A percentile compares a stretch with the other conserved stretches of the same genome.
Conservation (phyloP, 2,113 vertebrate genomes). For the Lamprotornis superbus region DNA sequence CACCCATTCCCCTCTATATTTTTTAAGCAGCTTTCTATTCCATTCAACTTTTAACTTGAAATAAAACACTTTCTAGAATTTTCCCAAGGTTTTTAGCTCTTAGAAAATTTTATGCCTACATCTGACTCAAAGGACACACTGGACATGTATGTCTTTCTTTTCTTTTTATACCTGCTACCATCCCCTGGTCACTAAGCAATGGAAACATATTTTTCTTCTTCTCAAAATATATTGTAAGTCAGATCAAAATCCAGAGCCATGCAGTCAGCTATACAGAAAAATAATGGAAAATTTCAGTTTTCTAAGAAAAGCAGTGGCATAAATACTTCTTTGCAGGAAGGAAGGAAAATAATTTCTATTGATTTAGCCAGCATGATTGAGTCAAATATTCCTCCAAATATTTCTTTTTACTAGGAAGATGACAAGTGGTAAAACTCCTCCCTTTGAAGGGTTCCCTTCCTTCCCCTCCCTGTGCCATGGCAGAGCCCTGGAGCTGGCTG, state of each 20-base stretch:
- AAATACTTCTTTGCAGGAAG: not conserved
- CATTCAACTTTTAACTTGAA: not conserved
- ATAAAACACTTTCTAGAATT: not conserved
- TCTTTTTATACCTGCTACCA: not conserved
- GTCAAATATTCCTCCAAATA: not conserved
- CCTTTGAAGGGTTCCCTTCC: too few relatives aligned
- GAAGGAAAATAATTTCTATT: not conserved
- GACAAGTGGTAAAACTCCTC: not conserved
- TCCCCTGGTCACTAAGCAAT: not conserved
- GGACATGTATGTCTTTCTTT: not conserved
- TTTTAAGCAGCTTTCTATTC: not conserved
- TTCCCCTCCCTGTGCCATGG: rapidly evolving
- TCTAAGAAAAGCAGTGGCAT: not conserved
- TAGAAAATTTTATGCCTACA: not conserved
- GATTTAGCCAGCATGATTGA: not conserved
- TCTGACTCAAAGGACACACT: not conserved
- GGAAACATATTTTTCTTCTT: not conserved
- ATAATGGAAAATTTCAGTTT: not conserved
- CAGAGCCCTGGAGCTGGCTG: not conserved
- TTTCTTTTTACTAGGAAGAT: not conserved
- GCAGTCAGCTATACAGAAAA: not conserved
- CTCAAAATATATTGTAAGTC: not conserved
- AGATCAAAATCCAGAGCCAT: not conserved
- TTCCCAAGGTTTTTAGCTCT: not conserved
- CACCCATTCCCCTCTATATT: not conserved